Conservation (phyloP, 2,113 vertebrate genomes). For the Fregata magnificens region DNA sequence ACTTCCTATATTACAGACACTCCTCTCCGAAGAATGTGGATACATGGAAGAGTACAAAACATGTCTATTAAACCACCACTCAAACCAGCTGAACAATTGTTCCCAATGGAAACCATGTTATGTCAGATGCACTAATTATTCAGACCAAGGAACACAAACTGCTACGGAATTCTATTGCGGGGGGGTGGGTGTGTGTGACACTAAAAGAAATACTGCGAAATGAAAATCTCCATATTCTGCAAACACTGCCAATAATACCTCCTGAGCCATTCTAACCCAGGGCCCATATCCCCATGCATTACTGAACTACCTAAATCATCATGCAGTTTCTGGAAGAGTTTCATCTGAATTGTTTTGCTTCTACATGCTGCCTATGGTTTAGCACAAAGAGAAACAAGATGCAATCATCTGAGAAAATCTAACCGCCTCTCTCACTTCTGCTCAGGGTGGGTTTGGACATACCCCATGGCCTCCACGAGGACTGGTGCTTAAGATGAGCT, state of each 20-base stretch:
- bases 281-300: fast-evolving
- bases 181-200: neutral
- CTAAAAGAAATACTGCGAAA: neutral
- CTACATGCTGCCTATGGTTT: neutral
- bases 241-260: neutral
- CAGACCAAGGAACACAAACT: neutral
- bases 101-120: neutral
- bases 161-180: fast-evolving
- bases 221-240: neutral
- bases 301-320: neutral
- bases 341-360: neutral
- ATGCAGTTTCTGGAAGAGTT: neutral
- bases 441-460: too few species aligned
- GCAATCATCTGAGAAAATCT: neutral
- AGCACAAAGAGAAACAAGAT: neutral
- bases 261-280: neutral
- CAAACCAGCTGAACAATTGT: neutral
- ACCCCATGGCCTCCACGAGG: fast-evolving
- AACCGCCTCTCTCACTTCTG: neutral
- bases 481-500: neutral
- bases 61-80: neutral
- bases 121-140: neutral
- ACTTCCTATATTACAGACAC: slow-evolving; percentile 4
- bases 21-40: slow-evolving; percentile 14
- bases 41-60: neutral